Evolutionary conservation across 1,140 invertebrate species (phyloP).

Genomic region (Trachymyrmex septentrionalis): DNA sequence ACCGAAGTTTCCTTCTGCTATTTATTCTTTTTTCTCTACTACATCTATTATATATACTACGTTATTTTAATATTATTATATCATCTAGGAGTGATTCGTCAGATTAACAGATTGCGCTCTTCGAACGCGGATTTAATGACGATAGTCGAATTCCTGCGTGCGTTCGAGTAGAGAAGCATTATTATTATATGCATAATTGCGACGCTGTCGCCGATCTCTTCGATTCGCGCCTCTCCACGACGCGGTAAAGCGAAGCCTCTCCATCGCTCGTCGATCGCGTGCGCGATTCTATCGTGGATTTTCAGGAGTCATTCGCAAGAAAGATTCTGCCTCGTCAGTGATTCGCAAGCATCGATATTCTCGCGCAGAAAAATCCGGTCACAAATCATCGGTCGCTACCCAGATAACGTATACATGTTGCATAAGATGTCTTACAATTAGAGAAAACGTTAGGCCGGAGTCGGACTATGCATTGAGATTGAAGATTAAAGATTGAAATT

Average conservation of each 20-base stretch:
- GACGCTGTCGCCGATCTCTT: constrained; percentile 3
- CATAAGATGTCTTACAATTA: no score
- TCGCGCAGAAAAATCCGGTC: neutral
- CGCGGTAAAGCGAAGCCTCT: constrained; percentile 27
- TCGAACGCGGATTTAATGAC: neutral
- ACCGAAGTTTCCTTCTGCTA: neutral
- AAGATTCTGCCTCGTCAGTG: constrained; percentile 17
- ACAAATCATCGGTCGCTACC: neutral
- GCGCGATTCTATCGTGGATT: constrained; percentile 9
- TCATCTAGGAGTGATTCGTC: neutral
- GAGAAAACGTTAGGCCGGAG: no score
- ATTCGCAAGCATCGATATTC: constrained; percentile 6
- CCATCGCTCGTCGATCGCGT: constrained; percentile 47
- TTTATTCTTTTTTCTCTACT: neutral
- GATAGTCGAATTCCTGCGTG: constrained; percentile 30
- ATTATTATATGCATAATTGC: constrained; percentile 38
- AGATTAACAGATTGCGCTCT: neutral
- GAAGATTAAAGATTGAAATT: no score
- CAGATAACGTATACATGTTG: no score
- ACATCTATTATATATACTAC: neutral
- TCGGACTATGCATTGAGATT: no score
- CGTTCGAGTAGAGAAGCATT: neutral
- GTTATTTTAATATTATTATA: constrained; percentile 8
- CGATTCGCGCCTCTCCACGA: neutral
- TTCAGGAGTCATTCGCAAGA: constrained; percentile 47